Evolutionary conservation across 2,888 invertebrate species (phyloP), one percentile per base, ranked within the genome.

Genomic region (Metalampra italica): DNA sequence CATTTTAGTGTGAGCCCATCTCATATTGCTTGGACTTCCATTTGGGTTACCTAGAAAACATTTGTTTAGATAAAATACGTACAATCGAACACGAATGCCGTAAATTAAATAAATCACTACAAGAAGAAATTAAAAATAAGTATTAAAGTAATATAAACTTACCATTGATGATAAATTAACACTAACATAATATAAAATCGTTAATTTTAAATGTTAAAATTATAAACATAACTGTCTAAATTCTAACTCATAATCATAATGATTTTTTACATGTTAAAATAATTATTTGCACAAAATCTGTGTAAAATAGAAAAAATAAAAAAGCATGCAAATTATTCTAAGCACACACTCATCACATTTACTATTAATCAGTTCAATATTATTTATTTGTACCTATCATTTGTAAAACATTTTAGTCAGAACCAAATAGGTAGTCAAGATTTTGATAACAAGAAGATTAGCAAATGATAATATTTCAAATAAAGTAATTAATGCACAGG

Each of bases 21-120:
- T 76, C 73, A 77, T 78, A 78, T 73, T 71, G 73, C 81, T 82
- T 77, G 86, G 71, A 81, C 86, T 78, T 86, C 89, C 89, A 75
- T 83, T 89, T 82, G 88, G 87, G 73, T 89, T 89, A 89, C 89
- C 89, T 89, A 89, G 78, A 89, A 89, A 87, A 86, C 73, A 83
- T 82, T 73, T 22, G 64, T 69, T 75, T 69, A 71, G 69, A 79
- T 85, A 81, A 82, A 78, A 81, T 71, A 59, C 64, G 64, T 62
- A 64, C 53, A 59, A 59, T 64, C 55, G 57, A 53, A 59, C 52
- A 32, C 46, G 50, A 55, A 55, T 41, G 55, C 49, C 48, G 34
- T 34, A n/a, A n/a, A n/a, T n/a, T n/a, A n/a, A n/a, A n/a, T n/a
- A n/a, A n/a, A 8, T 41, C 39, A 54, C 54, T 48, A 50, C 60